Evolutionary conservation across 2,113 vertebrate species (phyloP), one percentile per base, ranked within the genome.

Genomic region (Gila orcuttii): DNA sequence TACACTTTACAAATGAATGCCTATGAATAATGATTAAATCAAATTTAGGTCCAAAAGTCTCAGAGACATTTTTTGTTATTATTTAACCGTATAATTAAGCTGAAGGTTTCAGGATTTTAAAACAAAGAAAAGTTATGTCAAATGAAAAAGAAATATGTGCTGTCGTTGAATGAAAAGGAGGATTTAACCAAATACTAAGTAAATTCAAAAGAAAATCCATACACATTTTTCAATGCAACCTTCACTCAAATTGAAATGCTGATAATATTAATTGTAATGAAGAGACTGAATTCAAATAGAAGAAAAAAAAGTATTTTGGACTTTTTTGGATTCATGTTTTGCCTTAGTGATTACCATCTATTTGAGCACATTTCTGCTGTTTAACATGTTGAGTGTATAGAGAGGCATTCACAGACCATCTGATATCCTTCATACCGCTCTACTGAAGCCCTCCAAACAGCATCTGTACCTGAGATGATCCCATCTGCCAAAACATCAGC

Each of bases 401-500:
- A 74, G 23, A 74, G 36, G 21, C 71, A 74, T 74, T 74, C 1
- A 13, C 39, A 6, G 69, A 45, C 10, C 39, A 47, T 75, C 6
- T 31, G 25, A 66, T 64, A 50, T 31, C n/a, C 60, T 47, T 39
- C 39, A 47, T 28, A 45, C 59, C 21, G 23, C 42, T 66, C 55
- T 10, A 55, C 25, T 77, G 75, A 55, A 55, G 47, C 57, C 33
- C 36, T 81, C 42, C 79, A 28, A 45, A 28, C n/a, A 28, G 28
- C 50, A 55, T 77, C 75, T 77, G 50, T 77, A 77, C 62, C 62
- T 50, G 25, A 66, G 39, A 19, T 69, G 50, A 52, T 15, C 45
- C n/a, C 60, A 81, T 64, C 39, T 66, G 59, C n/a, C 42, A 25
- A 81, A 81, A 82, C 80, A 62, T 82, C 45, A 77, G 25, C 25